phyloP scores from a whole-genome alignment of 2,113 vertebrate species.

The Lucifuga dentata region DNA sequence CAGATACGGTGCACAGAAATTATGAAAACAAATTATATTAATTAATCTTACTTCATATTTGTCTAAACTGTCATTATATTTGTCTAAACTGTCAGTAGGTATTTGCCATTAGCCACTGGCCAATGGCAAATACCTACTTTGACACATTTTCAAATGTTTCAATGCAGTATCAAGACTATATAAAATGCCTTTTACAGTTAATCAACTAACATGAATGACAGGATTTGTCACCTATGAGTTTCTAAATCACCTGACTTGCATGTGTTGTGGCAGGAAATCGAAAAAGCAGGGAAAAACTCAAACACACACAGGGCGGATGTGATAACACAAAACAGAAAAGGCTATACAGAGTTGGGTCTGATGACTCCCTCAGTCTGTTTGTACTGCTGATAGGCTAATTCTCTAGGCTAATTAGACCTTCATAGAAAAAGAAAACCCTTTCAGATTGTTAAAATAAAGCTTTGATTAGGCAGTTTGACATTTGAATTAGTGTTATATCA shows the following conservation, averaged over 20 bases:
- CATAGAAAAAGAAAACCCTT: slow-evolving; percentile 56
- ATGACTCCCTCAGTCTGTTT: slow-evolving; percentile 48
- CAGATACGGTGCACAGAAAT: too few species aligned
- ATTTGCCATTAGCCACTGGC: too few species aligned
- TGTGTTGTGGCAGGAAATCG: slow-evolving; percentile 25
- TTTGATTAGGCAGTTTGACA: slow-evolving; percentile 57
- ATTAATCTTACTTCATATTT: too few species aligned
- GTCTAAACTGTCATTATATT: too few species aligned
- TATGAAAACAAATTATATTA: too few species aligned
- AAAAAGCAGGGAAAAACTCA: slow-evolving; percentile 2
- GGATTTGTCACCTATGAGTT: slow-evolving; percentile 6
- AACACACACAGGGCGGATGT: slow-evolving; percentile 14
- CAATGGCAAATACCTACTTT: too few species aligned
- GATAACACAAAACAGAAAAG: slow-evolving; percentile 43
- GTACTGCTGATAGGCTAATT: slow-evolving; percentile 59
- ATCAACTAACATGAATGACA: slow-evolving; percentile 33
- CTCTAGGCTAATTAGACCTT: slow-evolving; percentile 60
- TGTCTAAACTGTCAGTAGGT: too few species aligned
- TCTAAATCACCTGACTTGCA: slow-evolving; percentile 42
- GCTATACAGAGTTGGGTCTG: slow-evolving; percentile 30
- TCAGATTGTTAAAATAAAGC: slow-evolving; percentile 56
- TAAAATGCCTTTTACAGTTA: slow-evolving; percentile 20
- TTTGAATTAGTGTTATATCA: slow-evolving; percentile 60
- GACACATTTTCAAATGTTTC: slow-evolving; percentile 12
- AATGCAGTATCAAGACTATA: slow-evolving; percentile 26